phyloP scores from a whole-genome alignment of 2,888 invertebrate species.

The Sinohyriopsis cumingii region DNA sequence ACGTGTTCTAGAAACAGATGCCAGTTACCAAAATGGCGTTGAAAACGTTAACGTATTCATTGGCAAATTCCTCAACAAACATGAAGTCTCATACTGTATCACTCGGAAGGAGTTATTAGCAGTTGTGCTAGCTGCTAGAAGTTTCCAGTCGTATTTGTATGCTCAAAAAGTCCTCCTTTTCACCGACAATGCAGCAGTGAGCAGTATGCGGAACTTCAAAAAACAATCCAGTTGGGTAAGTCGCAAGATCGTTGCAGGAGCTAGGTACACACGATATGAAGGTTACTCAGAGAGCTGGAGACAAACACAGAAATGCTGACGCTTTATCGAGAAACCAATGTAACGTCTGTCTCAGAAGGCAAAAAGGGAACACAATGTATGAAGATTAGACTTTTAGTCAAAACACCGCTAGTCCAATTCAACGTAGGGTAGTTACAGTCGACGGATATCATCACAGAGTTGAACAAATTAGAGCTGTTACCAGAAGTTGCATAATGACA shows the following conservation, averaged over 20 bases:
- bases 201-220: constrained; percentile 19
- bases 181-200: constrained; percentile 28
- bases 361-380: too few relatives aligned
- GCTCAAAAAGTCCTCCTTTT: constrained; percentile 20
- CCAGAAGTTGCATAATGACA: too few relatives aligned
- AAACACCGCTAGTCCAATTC: too few relatives aligned
- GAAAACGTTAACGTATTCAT: constrained; percentile 16
- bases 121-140: too few relatives aligned
- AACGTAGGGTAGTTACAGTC: too few relatives aligned
- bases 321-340: constrained; percentile 14
- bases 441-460: not conserved
- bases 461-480: not conserved
- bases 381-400: too few relatives aligned
- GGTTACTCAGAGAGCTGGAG: constrained; percentile 18
- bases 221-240: constrained; percentile 11
- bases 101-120: too few relatives aligned
- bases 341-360: not conserved
- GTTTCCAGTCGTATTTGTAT: constrained; percentile 24
- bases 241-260: constrained; percentile 19
- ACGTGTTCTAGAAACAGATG: too few relatives aligned
- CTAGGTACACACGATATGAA: constrained; percentile 14
- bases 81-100: too few relatives aligned
- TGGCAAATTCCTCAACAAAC: constrained; percentile 14
- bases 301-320: constrained; percentile 22
- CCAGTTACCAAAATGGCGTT: constrained; percentile 9